Evolutionary conservation across 2,113 vertebrate species (phyloP).

Genomic region (Xerus inauris): DNA sequence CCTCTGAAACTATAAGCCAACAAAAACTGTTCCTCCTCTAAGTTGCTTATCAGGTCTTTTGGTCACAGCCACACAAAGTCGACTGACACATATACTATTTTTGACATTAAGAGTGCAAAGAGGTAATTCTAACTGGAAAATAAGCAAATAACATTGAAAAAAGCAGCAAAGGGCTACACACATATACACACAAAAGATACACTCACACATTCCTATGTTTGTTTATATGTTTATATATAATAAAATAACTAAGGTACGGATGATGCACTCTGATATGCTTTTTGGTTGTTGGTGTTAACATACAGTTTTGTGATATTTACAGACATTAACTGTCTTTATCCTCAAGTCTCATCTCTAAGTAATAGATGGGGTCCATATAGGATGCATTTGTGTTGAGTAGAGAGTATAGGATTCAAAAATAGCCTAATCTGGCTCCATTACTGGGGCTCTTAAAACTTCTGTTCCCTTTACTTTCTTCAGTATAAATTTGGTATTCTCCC

Average conservation of each 20-base stretch:
- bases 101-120: background rate
- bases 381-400: background rate
- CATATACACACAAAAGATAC: background rate
- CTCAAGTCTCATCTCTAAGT: background rate
- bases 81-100: background rate
- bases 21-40: too few species aligned
- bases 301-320: background rate
- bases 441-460: background rate
- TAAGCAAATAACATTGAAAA: background rate
- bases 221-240: background rate
- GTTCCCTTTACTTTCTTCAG: background rate
- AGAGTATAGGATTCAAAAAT: background rate
- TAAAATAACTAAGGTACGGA: background rate
- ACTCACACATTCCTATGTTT: background rate
- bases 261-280: background rate
- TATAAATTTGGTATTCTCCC: background rate
- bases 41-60: too few species aligned
- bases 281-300: background rate
- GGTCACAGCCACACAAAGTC: too few species aligned
- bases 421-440: background rate
- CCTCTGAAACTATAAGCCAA: too few species aligned
- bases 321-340: background rate
- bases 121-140: background rate
- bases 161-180: background rate
- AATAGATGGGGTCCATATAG: background rate